Conservation (phyloP, 2,797 vertebrate species). For the Selene dorsalis region DNA sequence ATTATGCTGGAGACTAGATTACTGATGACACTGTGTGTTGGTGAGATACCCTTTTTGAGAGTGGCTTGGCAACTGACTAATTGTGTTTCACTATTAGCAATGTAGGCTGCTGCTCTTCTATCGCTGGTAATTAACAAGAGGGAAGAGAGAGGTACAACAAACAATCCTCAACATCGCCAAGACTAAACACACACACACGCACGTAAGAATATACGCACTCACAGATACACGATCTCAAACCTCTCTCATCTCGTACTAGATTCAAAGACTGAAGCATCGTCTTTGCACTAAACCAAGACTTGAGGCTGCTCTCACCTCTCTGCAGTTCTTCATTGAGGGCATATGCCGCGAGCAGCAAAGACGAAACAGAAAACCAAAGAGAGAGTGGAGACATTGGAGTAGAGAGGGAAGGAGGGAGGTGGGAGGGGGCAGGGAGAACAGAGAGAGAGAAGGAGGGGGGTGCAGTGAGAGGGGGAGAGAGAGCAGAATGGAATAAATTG, state of each 20-base stretch:
- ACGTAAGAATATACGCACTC: slow-evolving; percentile 11
- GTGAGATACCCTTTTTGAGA: slow-evolving; percentile 81
- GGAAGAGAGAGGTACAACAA: slow-evolving; percentile 48
- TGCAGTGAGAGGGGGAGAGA: slow-evolving; percentile 55
- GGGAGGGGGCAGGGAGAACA: slow-evolving; percentile 49
- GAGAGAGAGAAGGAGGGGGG: slow-evolving; percentile 50
- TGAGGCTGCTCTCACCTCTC: slow-evolving; percentile 65
- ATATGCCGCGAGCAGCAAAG: slow-evolving; percentile 73
- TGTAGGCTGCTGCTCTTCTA: slow-evolving; percentile 58
- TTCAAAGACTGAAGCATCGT: slow-evolving; percentile 59
- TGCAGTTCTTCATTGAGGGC: slow-evolving; percentile 70
- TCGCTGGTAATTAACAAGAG: slow-evolving; percentile 74
- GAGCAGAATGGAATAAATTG: slow-evolving; percentile 85
- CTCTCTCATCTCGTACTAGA: slow-evolving; percentile 49
- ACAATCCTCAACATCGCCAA: slow-evolving; percentile 33
- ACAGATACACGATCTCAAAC: slow-evolving; percentile 48
- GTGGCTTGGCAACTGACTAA: slow-evolving; percentile 79
- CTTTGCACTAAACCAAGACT: slow-evolving; percentile 64
- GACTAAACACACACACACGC: slow-evolving; percentile 19
- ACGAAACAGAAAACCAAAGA: slow-evolving; percentile 79
- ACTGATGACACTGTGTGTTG: slow-evolving; percentile 82
- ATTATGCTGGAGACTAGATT: slow-evolving; percentile 84
- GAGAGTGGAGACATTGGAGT: slow-evolving; percentile 55
- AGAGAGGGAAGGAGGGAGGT: slow-evolving; percentile 14
- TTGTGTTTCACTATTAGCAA: slow-evolving; percentile 77